Conservation (phyloP, 2,113 vertebrate genomes). For the Melanerpes aurifrons region DNA sequence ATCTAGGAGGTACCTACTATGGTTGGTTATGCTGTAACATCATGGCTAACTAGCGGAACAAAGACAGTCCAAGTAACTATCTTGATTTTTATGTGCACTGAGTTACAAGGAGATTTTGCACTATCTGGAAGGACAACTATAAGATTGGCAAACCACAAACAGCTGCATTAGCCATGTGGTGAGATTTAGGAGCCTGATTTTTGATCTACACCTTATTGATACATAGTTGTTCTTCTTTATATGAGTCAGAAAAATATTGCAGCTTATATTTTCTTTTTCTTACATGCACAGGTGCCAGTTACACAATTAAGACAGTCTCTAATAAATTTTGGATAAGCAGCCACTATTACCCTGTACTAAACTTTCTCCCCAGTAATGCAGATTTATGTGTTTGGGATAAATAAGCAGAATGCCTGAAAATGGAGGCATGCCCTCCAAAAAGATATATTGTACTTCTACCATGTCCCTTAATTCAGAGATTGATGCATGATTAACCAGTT, state of each 20-base stretch:
- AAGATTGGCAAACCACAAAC: neutral
- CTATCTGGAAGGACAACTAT: neutral
- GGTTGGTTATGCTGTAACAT: neutral
- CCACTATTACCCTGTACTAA: neutral
- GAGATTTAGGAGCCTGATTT: neutral
- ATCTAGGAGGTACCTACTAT: neutral
- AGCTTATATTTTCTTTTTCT: neutral
- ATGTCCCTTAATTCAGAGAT: neutral
- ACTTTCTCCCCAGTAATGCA: neutral
- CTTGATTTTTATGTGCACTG: neutral
- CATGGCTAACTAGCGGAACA: neutral
- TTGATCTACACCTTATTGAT: neutral
- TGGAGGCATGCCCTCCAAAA: neutral
- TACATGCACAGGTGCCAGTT: neutral
- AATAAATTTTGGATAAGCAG: neutral
- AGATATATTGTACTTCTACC: neutral
- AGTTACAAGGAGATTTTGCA: neutral
- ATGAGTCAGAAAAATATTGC: neutral
- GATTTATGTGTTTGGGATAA: neutral
- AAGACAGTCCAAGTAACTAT: neutral
- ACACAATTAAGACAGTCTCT: neutral
- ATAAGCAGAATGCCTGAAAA: conserved; percentile 10
- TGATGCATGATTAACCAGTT: conserved; percentile 50
- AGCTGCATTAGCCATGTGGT: neutral
- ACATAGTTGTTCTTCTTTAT: neutral